Evolutionary conservation across 2,888 invertebrate genomes (phyloP), one percentile per base, ranked within the genome.

Genomic region (Machimus rusticus): DNA sequence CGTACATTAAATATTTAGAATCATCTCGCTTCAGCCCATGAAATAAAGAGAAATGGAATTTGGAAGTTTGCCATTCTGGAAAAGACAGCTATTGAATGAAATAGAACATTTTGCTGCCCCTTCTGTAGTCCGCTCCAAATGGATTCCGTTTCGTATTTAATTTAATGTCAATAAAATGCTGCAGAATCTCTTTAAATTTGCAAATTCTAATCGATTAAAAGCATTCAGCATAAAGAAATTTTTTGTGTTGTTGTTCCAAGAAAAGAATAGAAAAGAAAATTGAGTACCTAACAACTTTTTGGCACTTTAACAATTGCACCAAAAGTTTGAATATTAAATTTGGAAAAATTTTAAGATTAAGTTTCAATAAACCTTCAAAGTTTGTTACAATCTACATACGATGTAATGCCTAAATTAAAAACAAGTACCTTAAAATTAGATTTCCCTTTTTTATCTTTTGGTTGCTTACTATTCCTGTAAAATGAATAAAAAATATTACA

Each of bases 381-480:
- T 12, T 14, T 1, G 4, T 46, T 39, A 4, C 43, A 8, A 46
- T 46, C 43, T 1, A 6, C 34, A 34, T 34, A 14, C 16, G 16
- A 46, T 16, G 1, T 46, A 46, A 46, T 16, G 1, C 43, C 12
- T 46, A 19, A 12, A 66, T 23, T 23, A 23, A 85, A 43, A 57
- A 23, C 16, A 28, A 82, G 37, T 76, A 88, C 88, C 87, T 88
- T 88, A 28, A 84, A 85, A 74, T 78, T 85, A 57, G 19, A 31
- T 76, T 84, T 77, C 37, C 87, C 85, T 74, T 87, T 88, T 81
- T 88, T 91, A 88, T 91, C 91, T 89, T 92, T 92, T 0, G 92
- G 91, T 87, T 91, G 91, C 81, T 91, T 91, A 76, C 89, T 89
- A 88, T 91, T 91, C 87, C 92, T 92, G 82, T 6, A 89, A 82